Evolutionary conservation across 1,140 invertebrate species (phyloP), one percentile per base, ranked within the genome.

Genomic region (Drosophila parabipectinata): DNA sequence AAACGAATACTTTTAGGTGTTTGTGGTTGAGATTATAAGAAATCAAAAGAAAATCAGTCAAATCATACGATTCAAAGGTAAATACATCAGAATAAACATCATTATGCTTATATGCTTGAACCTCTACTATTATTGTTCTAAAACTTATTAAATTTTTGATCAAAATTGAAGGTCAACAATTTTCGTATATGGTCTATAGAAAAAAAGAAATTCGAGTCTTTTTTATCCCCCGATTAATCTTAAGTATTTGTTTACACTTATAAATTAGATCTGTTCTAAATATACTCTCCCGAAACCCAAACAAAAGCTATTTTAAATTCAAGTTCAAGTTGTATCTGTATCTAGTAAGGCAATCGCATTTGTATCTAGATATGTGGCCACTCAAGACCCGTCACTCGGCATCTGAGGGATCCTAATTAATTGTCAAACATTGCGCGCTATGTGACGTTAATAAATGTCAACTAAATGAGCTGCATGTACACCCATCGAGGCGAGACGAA

Each of bases 361-460:
- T 39, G 32, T 62, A 34, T 30, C 26, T 67, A 18, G 12, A 30
- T 52, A 48, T 41, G 44, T 44, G 30, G 58, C 21, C 21, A 28
- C 15, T n/a, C 21, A 53, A 55, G 56, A 56, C 45, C 56, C 62
- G 54, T 77, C 72, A 64, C 63, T 81, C 69, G 67, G 64, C 77
- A 72, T 81, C 72, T 71, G 61, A 67, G 60, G 50, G 52, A 53
- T 62, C 57, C 84, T 88, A 88, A 88, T 88, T 88, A 88, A 88
- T 88, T 88, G 82, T 83, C 79, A 88, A 88, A 88, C 83, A 83
- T 88, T 88, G 79, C 83, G 79, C 83, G 83, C 79, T 71, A 74
- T 79, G 79, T 83, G 83, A 88, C 83, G 79, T 83, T 89, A 79
- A 88, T 88, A 88, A 88, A 88, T 88, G 83, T 88, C 83, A 88